Base-by-base conservation (phyloP, 2,113 vertebrate genomes). In the Halcyon senegalensis region DNA sequence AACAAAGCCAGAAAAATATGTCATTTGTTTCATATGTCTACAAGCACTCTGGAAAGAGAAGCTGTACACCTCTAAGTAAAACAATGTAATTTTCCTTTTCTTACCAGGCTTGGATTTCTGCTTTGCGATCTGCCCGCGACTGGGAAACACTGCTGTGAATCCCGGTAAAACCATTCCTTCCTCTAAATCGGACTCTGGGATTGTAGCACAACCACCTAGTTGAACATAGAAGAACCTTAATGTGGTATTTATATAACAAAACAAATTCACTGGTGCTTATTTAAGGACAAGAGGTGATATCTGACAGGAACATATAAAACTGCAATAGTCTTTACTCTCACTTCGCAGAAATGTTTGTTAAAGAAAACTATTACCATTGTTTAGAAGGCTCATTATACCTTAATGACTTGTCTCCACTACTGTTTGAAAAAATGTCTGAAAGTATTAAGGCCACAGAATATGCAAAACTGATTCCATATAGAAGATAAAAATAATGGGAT, bases 131-230 rank as follows among this genome's bases (percentile, higher is more conserved):
- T 98, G 98, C 60, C 94, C 96, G 7, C 97, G 98, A 92, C 90
- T 98, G 79, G 98, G 96, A 96, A 98, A 97, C 43, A 90, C 87
- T 33, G 95, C 79, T 11, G 91, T 50, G 7, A 98, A 85, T 46
- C 98, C 98, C 3, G 96, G 98, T 7, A 97, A 96, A 15, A 92
- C 10, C 0, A 96, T 73, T 70, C 94, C 96, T 55, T 99, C 99
- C 56, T 99, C 99, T 5, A 98, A 92, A 27, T 99, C 98, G 62
- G 96, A 98, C n/a, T 99, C 97, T 15, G 96, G 97, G 75, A 99
- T 99, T 7, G 98, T 94, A 94, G 98, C 93, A 66, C 98, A 99
- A 41, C 98, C 98, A 89, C 98, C 99, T 99, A 89, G 39, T 43
- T 28, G 27, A 79, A 94, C 88, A 68, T 55, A 62, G 53, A 89